Base-by-base conservation (phyloP, 2,113 vertebrate species). In the Pomatostomus ruficeps region DNA sequence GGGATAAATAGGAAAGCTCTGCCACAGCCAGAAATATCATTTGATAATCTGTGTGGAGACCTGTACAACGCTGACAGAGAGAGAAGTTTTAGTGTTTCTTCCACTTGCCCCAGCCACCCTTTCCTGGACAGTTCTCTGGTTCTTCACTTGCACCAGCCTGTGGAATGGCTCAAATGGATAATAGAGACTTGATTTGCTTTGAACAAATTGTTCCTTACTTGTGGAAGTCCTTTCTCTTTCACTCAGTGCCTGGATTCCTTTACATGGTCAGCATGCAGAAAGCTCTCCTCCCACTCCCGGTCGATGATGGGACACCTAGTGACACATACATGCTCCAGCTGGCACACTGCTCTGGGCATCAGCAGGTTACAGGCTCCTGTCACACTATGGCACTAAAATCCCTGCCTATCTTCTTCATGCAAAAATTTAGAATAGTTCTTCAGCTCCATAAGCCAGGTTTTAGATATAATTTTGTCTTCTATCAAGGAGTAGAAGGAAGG, bases 291-390 rank as follows among this genome's bases (percentile, higher is more conserved):
- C 79, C 43, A 25, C 7, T 57, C 29, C 15, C 5, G 40, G 28
- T 15, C 0, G 0, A 13, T 12, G 33, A 7, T 18, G 38, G 46
- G 38, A 33, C 42, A 29, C 2, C n/a, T n/a, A 58, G 46, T 29
- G 49, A 38, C 42, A 33, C 15, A 16, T 19, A 13, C 1, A 0
- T 23, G 31, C n/a, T 77, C n/a, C 42, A 57, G 26, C 31, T 62
- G 36, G 11, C 11, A 26, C 59, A 22, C 1, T 4, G 11, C 75
- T 75, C 66, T 33, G 35, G 17, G 9, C 71, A 42, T 25, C 23
- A 46, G 20, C 42, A 74, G 24, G 7, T 7, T 70, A 17, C 43
- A 40, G 25, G 29, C 11, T 58, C 18, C 52, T 59, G 33, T 38
- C 3, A 3, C 25, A 20, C 25, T 16, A 8, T 18, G 46, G 10